Evolutionary conservation across 2,113 vertebrate species (phyloP), one percentile per base, ranked within the genome.

Genomic region (Tychaedon coryphoeus): DNA sequence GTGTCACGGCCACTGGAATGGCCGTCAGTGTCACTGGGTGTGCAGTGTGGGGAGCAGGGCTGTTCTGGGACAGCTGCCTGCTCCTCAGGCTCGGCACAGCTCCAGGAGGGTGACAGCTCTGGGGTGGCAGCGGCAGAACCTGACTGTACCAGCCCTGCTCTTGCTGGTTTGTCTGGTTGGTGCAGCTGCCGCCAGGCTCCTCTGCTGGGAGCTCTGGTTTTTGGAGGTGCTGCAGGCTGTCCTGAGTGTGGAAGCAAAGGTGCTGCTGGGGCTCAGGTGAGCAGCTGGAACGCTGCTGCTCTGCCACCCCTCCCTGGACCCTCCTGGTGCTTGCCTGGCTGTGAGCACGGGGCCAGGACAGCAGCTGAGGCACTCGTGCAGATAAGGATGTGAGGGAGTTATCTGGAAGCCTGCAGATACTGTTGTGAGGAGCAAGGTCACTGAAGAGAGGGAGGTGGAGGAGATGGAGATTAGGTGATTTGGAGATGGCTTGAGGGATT

Each of bases 1-100:
- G 87, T 36, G 17, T 57, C 64, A 4, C 3, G 23, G 93, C 79
- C 77, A 4, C 83, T 42, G 8, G 43, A 34, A 26, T 9, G 86
- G 92, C 70, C 9, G 0, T 4, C 14, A 9, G 6, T 0, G 10
- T 6, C 0, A 10, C 11, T 1, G 56, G 0, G 0, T 0, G 2
- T 9, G 45, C 3, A 33, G 14, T 2, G 2, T 4, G 54, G 45
- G 67, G 23, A 22, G 60, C 10, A 2, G 12, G 69, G 38, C 1
- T 0, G 10, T 2, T 23, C 11, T 10, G 86, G 77, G 29, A 15
- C 4, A 14, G 12, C 4, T 75, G 58, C 36, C n/a, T 13, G 36
- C 43, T 53, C 33, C 9, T 3, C 60, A 5, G 36, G 0, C 18
- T 4, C 12, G 0, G 1, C 3, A 5, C 33, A 9, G 40, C 4